Evolutionary conservation across 2,797 vertebrate genomes (phyloP).

Genomic region (Thalassophryne amazonica): DNA sequence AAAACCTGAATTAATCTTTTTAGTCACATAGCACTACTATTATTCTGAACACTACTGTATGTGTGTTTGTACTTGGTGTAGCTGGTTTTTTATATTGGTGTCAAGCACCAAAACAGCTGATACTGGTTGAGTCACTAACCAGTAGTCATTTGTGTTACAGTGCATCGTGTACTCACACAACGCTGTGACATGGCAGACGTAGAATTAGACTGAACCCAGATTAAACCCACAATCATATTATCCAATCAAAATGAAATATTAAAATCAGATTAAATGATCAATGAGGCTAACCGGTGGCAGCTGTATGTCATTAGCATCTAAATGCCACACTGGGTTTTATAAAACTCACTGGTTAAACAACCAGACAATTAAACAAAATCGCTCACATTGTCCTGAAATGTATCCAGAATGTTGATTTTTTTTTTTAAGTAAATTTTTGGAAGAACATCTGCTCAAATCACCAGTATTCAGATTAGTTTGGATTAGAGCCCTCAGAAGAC

Average conservation of each 20-base stretch:
- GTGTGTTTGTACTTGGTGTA: too few relatives aligned
- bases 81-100: too few relatives aligned
- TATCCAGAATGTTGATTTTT: slow-evolving; percentile 4
- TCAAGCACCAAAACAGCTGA: too few relatives aligned
- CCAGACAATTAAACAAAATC: too few relatives aligned
- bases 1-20: too few relatives aligned
- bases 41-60: too few relatives aligned
- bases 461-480: slow-evolving; percentile 42
- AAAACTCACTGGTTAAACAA: background rate
- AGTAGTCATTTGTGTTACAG: too few relatives aligned
- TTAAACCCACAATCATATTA: slow-evolving; percentile 38
- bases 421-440: background rate
- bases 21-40: too few relatives aligned
- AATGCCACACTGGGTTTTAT: background rate
- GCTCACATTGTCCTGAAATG: too few relatives aligned
- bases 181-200: background rate
- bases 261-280: slow-evolving; percentile 39
- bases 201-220: slow-evolving; percentile 25
- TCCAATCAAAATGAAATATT: slow-evolving; percentile 32
- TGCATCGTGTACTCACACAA: too few relatives aligned
- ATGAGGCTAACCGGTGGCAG: slow-evolving; percentile 14
- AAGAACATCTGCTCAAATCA: slow-evolving; percentile 17
- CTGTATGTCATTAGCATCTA: background rate
- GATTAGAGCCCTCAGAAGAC: slow-evolving; percentile 24
- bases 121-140: too few relatives aligned